Base-by-base conservation (phyloP, 2,113 vertebrate genomes). In the Myrmecophaga tridactyla region DNA sequence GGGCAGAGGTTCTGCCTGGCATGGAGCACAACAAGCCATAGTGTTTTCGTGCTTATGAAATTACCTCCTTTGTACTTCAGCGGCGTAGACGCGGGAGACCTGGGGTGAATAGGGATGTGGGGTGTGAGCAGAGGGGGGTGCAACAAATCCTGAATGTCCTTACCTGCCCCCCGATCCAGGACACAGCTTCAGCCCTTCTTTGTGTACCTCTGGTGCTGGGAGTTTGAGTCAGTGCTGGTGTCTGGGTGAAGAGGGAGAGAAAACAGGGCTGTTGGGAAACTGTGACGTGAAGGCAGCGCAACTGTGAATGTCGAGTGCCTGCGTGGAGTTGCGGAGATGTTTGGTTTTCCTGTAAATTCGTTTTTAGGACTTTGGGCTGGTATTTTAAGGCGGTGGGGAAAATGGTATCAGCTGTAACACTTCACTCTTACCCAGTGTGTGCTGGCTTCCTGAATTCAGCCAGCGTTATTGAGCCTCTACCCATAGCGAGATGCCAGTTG, bases 1-100 rank as follows among this genome's bases (percentile, higher is more conserved):
- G 11, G 43, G 65, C 84, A 7, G 80, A 73, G 92, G 65, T 63
- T 81, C 76, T 13, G 36, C 46, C 95, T 85, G 92, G 94, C 95
- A 46, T 36, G 5, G 53, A 77, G 77, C 91, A 84, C 89, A 78
- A 58, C 48, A 67, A 62, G 63, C 86, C 36, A 6, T n/a, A 67
- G 86, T 90, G 96, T 93, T 88, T 46, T 58, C 53, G n/a, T n/a
- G 70, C 46, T 89, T 82, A 86, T 90, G 90, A 72, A 62, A 69
- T 96, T 81, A 62, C 76, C 95, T 94, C 69, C 73, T 92, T 84
- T 76, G n/a, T 81, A 53, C 58, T 56, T 36, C 56, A 36, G n/a
- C n/a, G 36, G 53, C n/a, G 25, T 18, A 10, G 73, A 6, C 83
- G 41, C 29, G 0, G 78, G n/a, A 53, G 51, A 39, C 69, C 69